Evolutionary conservation across 2,113 vertebrate genomes (phyloP), one percentile per base, ranked within the genome.

Genomic region (Zosterops japonicus): DNA sequence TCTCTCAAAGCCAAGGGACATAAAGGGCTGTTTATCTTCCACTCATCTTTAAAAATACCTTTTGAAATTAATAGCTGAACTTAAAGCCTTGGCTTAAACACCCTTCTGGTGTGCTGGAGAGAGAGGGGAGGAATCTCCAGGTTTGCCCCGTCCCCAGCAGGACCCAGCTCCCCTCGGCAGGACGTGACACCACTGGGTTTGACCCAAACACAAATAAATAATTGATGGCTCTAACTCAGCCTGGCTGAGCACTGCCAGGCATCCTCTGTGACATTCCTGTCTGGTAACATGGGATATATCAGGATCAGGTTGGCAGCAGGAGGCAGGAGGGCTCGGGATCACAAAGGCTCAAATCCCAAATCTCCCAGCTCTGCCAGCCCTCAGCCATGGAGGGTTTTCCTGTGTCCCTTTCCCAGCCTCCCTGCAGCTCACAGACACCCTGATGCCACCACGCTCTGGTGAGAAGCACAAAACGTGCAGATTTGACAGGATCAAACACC

Each of bases 181-280:
- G 2, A 11, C 1, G 0, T 3, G 2, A 3, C n/a, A 12, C 4
- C 28, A 1, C 47, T 5, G 3, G 31, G 17, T 46, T 60, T 5
- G 41, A 25, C 22, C 44, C 28, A 6, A 52, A 39, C 27, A 36
- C 47, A 41, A 19, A 49, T 4, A 11, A 50, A 36, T 1, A 14
- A 42, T 4, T 0, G 8, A 11, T 6, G 23, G 80, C 80, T 87
- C 39, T 11, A 21, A 7, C 3, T 29, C 56, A 21, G 35, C 20
- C 29, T 9, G 50, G 60, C 21, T 3, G 1, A 1, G 9, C 21
- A 2, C 14, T 3, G 29, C 25, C 35, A 64, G 35, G 14, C 24
- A 4, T 1, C 14, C 31, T 5, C 8, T 20, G 49, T 0, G 1
- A 20, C 6, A 8, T 24, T 14, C 1, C 0, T 18, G 57, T 49